phyloP scores from a whole-genome alignment of 2,797 vertebrate genomes.

The Vespertilio murinus region DNA sequence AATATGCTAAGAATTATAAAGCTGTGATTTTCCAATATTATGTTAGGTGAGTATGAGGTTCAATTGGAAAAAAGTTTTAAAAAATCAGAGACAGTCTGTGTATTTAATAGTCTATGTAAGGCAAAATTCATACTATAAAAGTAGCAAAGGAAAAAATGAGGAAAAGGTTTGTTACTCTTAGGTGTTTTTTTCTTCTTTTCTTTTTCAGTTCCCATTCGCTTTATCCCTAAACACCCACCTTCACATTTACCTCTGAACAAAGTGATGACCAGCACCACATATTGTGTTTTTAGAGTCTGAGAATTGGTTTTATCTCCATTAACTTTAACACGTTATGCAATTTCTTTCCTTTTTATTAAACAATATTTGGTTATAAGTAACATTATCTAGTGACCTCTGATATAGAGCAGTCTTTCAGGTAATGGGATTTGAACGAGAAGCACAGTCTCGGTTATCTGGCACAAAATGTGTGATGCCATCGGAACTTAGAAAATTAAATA shows the following conservation, averaged over 20 bases:
- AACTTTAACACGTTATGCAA: not conserved
- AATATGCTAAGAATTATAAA: slow-evolving; percentile 12
- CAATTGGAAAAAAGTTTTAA: not conserved
- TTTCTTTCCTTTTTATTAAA: slow-evolving; percentile 1
- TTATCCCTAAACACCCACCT: not conserved
- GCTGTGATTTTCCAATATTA: not conserved
- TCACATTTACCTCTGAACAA: not conserved
- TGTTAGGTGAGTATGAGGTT: not conserved
- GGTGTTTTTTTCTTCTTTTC: not conserved
- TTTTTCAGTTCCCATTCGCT: not conserved
- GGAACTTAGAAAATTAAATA: slow-evolving; percentile 17
- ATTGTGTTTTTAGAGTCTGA: not conserved
- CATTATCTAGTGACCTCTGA: not conserved
- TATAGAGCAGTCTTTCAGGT: not conserved
- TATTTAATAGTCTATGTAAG: not conserved
- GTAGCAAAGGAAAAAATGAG: not conserved
- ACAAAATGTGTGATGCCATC: not conserved
- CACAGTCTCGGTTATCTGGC: not conserved
- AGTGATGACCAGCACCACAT: not conserved
- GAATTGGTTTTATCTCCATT: not conserved
- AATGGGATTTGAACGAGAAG: not conserved
- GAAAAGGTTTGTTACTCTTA: not conserved
- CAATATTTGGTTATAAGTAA: not conserved
- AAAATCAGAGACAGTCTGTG: not conserved
- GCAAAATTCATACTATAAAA: not conserved